Conservation (phyloP, 2,888 invertebrate species). For the Calliopum simillimum region DNA sequence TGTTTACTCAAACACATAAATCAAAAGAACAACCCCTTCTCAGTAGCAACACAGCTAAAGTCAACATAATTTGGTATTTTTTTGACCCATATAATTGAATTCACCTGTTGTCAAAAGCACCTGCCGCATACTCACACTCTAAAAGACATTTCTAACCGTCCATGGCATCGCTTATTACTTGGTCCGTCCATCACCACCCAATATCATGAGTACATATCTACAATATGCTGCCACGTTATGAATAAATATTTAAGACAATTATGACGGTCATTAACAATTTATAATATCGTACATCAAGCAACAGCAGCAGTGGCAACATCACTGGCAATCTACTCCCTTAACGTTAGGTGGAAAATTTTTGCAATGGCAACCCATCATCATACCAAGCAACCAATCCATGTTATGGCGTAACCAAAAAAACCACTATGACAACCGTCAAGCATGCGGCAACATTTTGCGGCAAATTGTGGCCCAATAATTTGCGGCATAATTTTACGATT, state of each 20-base stretch:
- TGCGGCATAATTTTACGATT: conserved; percentile 54
- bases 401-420: background rate
- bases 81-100: no score
- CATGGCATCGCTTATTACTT: background rate
- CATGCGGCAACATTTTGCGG: conserved; percentile 6
- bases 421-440: background rate
- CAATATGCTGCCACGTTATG: conserved; percentile 19
- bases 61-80: no score
- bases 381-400: background rate
- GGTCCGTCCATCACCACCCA: background rate
- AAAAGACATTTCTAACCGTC: no score
- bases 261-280: conserved; percentile 30
- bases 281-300: conserved; percentile 17
- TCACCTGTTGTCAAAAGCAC: no score
- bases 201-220: no score
- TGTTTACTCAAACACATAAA: no score
- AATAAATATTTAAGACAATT: conserved; percentile 34
- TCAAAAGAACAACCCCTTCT: no score
- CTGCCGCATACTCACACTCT: no score
- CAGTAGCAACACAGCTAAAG: no score
- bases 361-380: no score
- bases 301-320: conserved; percentile 34
- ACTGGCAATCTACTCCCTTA: no score
- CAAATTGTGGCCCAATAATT: conserved; percentile 21
- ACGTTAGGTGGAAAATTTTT: conserved; percentile 43